A percentile compares a stretch with the other conserved stretches of the same genome.
These are phyloP conservation scores for Thaumatotibia leucotreta DNA, from an alignment of 1,140 invertebrate genomes.

Conservation along the genomic window DNA sequence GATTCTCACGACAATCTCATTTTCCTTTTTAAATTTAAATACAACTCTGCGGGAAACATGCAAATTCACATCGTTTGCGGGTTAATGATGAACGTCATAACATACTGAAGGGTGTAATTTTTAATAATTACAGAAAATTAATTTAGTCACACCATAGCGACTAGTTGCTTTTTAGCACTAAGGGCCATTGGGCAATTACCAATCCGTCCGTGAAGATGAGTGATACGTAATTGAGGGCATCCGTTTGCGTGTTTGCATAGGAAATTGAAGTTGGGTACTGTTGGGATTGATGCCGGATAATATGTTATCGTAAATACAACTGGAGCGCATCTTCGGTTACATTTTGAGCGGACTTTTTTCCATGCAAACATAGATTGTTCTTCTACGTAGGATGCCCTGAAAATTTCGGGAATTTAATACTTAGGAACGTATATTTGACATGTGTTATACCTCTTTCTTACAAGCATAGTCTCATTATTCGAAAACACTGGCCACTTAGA, in stretches of 20 bases:
- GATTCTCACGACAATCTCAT: not conserved
- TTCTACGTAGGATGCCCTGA: no score
- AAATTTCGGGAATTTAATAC: no score
- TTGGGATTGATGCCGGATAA: not conserved
- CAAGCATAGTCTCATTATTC: no score
- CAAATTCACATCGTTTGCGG: constrained; percentile 12
- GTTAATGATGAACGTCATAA: constrained; percentile 12
- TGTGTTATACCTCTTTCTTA: no score
- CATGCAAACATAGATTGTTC: no score
- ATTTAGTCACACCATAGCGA: not conserved
- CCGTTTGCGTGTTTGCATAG: constrained; percentile 10
- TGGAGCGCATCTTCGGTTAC: not conserved
- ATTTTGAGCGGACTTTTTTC: not conserved
- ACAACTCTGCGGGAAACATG: not conserved
- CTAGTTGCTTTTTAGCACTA: not conserved
- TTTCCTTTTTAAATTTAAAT: not conserved
- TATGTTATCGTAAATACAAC: not conserved
- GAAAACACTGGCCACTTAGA: no score
- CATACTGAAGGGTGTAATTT: constrained; percentile 1
- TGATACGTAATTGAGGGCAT: constrained; percentile 7
- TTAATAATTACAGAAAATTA: constrained; percentile 11
- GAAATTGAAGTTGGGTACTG: not conserved
- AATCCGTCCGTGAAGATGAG: not conserved
- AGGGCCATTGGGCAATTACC: constrained; percentile 11
- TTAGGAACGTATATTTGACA: no score